A percentile compares a stretch with the other conserved stretches of the same genome.
These are phyloP conservation scores for Picathartes gymnocephalus DNA, from an alignment of 2,113 vertebrate genomes.

Conservation along the genomic window DNA sequence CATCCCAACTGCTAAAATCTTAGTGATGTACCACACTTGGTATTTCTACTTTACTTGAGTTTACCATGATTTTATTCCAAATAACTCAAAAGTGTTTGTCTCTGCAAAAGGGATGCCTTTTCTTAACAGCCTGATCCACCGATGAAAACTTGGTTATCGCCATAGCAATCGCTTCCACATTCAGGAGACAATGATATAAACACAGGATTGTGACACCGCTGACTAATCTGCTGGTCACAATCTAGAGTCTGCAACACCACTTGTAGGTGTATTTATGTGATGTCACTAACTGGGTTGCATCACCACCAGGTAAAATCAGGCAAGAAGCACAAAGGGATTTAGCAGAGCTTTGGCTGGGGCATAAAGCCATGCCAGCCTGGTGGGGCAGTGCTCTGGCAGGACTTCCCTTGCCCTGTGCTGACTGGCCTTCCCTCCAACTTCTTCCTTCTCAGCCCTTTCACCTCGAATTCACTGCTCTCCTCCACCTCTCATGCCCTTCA, in stretches of 20 bases:
- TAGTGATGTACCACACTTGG: not conserved
- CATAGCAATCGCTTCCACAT: not conserved
- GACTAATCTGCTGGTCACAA: constrained; percentile 49
- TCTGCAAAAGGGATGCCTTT: not conserved
- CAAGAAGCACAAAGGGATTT: not conserved
- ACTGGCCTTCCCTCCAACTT: not conserved
- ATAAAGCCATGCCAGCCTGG: not conserved
- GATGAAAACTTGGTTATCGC: not conserved
- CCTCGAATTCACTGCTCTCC: not conserved
- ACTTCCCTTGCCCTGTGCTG: not conserved
- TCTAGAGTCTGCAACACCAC: constrained; percentile 14
- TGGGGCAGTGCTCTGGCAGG: not conserved
- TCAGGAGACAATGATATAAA: constrained; percentile 41
- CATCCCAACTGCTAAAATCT: not conserved
- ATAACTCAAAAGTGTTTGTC: not conserved
- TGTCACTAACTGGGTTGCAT: constrained; percentile 21
- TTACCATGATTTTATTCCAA: not conserved
- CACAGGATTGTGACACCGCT: not conserved
- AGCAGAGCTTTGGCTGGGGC: not conserved
- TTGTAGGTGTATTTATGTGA: constrained; percentile 29
- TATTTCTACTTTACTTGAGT: not conserved
- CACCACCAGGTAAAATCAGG: not conserved
- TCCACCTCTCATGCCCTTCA: not conserved
- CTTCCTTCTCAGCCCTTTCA: not conserved
- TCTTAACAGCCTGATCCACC: not conserved